phyloP scores from a whole-genome alignment of 92 coral and sea anemone genomes.

The Meandrina meandrites region DNA sequence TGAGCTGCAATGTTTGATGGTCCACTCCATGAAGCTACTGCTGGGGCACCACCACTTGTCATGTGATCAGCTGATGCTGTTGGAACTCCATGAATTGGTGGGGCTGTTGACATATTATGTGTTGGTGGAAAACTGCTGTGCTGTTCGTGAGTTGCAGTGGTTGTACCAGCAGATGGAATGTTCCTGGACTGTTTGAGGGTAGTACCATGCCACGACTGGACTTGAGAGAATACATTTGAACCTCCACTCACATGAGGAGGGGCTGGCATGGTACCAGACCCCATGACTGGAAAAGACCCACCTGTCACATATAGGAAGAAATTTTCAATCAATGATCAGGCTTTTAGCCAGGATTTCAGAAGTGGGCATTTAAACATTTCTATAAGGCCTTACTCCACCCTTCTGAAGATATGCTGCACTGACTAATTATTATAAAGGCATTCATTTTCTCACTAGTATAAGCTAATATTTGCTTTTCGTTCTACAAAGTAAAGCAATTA shows the following conservation, averaged over 20 bases:
- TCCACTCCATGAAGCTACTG: not conserved
- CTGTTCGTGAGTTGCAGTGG: conserved; percentile 2
- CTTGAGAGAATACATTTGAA: conserved; percentile 16
- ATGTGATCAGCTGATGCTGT: not conserved
- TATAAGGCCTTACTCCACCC: too few relatives aligned
- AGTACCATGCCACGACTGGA: conserved; percentile 5
- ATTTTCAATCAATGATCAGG: not conserved
- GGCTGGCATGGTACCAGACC: not conserved
- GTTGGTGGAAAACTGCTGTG: conserved; percentile 5
- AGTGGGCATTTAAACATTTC: too few relatives aligned
- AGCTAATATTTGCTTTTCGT: too few relatives aligned
- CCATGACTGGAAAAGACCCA: not conserved
- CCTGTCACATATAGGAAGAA: not conserved
- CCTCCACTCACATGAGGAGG: conserved; percentile 2
- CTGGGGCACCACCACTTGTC: not conserved
- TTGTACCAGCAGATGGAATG: not conserved
- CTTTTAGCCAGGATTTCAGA: too few relatives aligned
- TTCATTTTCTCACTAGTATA: too few relatives aligned
- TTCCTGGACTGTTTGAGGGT: not conserved
- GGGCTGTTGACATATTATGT: not conserved
- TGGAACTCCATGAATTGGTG: conserved; percentile 9
- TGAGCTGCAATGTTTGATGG: conserved; percentile 1
- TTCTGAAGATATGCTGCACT: too few relatives aligned
- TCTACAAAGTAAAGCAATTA: too few relatives aligned
- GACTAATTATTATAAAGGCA: too few relatives aligned